Conservation (phyloP, 1,140 invertebrate species). For the Paraescarpia echinospica region DNA sequence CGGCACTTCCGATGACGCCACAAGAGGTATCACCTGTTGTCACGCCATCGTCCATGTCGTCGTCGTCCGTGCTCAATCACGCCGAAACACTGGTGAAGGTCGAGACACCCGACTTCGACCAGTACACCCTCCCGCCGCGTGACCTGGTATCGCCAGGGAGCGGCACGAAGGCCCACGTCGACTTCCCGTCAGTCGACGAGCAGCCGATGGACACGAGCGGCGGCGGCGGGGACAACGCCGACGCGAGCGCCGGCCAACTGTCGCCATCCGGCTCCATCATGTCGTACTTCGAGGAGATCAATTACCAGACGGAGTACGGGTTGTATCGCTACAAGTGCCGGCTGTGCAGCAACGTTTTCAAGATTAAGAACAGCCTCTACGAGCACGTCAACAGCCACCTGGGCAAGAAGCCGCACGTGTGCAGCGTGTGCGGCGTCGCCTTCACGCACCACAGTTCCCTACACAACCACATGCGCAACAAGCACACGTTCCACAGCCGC, state of each 20-base stretch:
- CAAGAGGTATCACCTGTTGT: neutral
- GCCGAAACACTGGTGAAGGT: neutral
- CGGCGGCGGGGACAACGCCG: neutral
- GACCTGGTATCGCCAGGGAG: neutral
- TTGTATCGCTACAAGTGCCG: slow-evolving; percentile 26
- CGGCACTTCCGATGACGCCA: neutral
- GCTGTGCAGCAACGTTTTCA: slow-evolving; percentile 27
- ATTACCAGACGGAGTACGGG: slow-evolving; percentile 23
- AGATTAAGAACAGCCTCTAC: slow-evolving; percentile 27
- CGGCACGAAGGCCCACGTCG: neutral
- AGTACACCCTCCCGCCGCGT: neutral
- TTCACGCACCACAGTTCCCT: slow-evolving; percentile 29
- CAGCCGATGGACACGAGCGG: neutral
- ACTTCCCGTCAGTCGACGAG: neutral
- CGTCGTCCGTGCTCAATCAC: slow-evolving; percentile 12
- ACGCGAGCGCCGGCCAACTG: neutral
- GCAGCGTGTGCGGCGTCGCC: slow-evolving; percentile 19
- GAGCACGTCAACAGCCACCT: slow-evolving; percentile 29
- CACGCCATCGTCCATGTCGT: neutral
- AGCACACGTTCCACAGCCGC: slow-evolving; percentile 26
- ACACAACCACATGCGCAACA: slow-evolving; percentile 31
- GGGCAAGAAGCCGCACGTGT: slow-evolving; percentile 22
- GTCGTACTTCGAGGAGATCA: slow-evolving; percentile 25
- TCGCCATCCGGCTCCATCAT: neutral
- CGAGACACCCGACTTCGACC: neutral